Evolutionary conservation across 1,140 invertebrate genomes (phyloP).

Genomic region (Euglossa dilemma): DNA sequence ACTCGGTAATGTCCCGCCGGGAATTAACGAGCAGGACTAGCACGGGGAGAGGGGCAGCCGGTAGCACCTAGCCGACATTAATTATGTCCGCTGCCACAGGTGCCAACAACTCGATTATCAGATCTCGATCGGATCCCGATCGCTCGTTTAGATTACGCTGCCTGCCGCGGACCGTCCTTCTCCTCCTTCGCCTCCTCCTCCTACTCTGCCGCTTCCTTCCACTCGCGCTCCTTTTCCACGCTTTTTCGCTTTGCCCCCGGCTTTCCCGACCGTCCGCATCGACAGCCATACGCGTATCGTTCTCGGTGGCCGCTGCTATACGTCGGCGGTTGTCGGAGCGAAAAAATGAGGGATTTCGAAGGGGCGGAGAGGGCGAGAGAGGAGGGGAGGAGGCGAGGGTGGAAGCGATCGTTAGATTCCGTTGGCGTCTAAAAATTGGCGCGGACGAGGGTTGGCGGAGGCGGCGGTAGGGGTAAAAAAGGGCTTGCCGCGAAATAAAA

Average conservation of each 20-base stretch:
- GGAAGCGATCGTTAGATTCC: conserved; percentile 33
- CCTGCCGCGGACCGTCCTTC: conserved; percentile 8
- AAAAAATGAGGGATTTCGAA: background rate
- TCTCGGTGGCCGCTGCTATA: no score
- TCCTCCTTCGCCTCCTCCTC: background rate
- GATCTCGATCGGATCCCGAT: conserved; percentile 77
- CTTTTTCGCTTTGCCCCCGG: background rate
- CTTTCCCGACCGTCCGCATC: background rate
- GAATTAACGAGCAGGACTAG: conserved; percentile 58
- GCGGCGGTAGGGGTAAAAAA: conserved; percentile 61
- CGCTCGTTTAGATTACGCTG: conserved; percentile 70
- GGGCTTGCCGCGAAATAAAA: conserved; percentile 73
- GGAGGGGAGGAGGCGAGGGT: background rate
- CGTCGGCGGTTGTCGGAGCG: background rate
- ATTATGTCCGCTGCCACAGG: conserved; percentile 79
- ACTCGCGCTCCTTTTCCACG: background rate
- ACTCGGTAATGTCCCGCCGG: conserved; percentile 58
- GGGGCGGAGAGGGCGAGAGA: background rate
- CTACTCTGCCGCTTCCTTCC: no score
- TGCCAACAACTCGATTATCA: conserved; percentile 82
- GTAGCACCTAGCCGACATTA: conserved; percentile 75
- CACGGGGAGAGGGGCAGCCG: background rate
- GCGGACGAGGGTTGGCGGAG: conserved; percentile 1
- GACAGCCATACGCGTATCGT: no score
- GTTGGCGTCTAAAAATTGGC: conserved; percentile 31